Percentiles rank a stretch among this genome's conserved stretches.
Evolutionary conservation across 2,113 vertebrate species (phyloP).

Genomic region (Dicerorhinus sumatrensis): DNA sequence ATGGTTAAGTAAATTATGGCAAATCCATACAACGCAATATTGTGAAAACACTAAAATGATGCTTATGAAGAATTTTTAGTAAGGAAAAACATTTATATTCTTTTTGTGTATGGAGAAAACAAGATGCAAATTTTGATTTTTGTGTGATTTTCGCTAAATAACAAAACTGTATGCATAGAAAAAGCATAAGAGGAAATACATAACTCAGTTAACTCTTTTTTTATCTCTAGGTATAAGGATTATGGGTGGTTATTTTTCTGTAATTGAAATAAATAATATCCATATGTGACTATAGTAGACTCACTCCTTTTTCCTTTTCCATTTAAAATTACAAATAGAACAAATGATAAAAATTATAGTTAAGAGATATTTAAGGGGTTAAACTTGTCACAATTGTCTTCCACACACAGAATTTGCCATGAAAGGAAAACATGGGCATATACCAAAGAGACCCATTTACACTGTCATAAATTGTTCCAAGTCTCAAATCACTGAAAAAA

Average conservation of each 20-base stretch:
- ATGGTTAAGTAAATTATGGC: background rate
- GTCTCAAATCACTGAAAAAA: background rate
- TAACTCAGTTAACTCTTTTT: background rate
- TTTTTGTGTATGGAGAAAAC: background rate
- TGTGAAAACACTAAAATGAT: background rate
- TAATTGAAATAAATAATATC: background rate
- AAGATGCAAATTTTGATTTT: background rate
- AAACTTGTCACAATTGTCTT: background rate
- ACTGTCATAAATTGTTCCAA: slow-evolving; percentile 38
- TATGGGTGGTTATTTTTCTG: background rate
- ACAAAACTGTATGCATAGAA: background rate
- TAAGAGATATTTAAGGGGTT: background rate
- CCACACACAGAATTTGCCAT: background rate
- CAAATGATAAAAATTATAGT: background rate
- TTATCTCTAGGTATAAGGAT: background rate
- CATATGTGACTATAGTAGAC: background rate
- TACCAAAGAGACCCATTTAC: background rate
- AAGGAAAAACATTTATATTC: background rate
- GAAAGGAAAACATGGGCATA: background rate
- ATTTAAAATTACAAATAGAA: background rate
- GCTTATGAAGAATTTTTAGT: background rate
- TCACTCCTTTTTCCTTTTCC: background rate
- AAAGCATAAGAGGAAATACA: background rate
- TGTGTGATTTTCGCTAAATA: background rate
- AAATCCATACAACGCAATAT: background rate